Evolutionary conservation across 2,113 vertebrate genomes (phyloP).

Genomic region (Bucco capensis): DNA sequence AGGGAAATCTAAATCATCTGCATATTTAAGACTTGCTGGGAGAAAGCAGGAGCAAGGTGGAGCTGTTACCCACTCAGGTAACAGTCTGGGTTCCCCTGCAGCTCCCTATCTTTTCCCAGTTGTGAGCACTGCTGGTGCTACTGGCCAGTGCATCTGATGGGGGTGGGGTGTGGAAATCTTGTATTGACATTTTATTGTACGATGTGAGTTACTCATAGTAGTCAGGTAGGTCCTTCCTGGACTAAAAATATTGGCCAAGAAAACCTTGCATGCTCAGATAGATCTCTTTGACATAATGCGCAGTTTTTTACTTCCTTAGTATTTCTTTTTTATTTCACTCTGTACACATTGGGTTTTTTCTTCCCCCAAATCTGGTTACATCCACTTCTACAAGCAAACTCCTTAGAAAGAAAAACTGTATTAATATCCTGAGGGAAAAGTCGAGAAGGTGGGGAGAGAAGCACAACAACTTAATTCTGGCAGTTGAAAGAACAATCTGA

Average conservation of each 20-base stretch:
- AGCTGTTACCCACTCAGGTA: not conserved
- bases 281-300: not conserved
- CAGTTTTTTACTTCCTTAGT: not conserved
- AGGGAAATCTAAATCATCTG: not conserved
- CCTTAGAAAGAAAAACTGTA: slow-evolving; percentile 22
- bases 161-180: not conserved
- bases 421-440: slow-evolving; percentile 49
- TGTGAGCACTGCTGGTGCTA: not conserved
- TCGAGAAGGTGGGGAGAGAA: slow-evolving; percentile 48
- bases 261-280: not conserved
- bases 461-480: slow-evolving; percentile 53
- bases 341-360: not conserved
- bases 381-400: not conserved
- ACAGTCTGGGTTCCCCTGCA: not conserved
- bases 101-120: not conserved
- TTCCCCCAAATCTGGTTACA: slow-evolving; percentile 13
- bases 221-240: not conserved
- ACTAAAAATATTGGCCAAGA: not conserved
- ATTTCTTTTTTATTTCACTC: not conserved
- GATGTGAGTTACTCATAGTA: not conserved
- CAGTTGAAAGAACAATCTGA: slow-evolving; percentile 48
- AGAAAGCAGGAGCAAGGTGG: not conserved
- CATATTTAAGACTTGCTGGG: not conserved
- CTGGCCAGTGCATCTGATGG: not conserved
- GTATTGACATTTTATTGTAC: not conserved